Percentiles rank a stretch among this genome's conserved stretches.
Evolutionary conservation across 2,797 vertebrate species (phyloP).

Genomic region (Gallirallus australis): DNA sequence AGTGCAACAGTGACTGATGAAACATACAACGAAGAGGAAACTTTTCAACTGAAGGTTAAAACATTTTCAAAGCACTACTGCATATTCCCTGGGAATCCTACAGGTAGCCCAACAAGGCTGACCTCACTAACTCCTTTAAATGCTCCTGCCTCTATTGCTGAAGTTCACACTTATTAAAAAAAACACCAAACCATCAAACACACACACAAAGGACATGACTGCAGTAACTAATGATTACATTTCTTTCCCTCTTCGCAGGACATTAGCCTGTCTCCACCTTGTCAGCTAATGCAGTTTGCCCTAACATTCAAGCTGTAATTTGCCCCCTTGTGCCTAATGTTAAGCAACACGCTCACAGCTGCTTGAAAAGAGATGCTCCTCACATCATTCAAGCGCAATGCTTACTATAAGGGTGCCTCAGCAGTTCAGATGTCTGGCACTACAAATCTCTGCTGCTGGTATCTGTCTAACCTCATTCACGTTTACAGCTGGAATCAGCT

Average conservation of each 20-base stretch:
- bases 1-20: neutral
- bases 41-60: neutral
- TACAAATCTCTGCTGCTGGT: neutral
- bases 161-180: neutral
- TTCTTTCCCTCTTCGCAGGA: neutral
- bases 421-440: constrained; percentile 10
- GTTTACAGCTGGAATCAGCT: constrained; percentile 51
- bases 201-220: neutral
- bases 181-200: neutral
- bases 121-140: neutral
- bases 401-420: neutral
- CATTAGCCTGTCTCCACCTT: neutral
- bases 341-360: neutral
- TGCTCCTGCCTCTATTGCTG: neutral
- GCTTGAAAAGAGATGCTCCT: neutral
- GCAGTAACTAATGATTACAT: neutral
- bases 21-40: neutral
- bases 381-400: neutral
- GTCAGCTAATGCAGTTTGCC: neutral
- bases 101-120: neutral
- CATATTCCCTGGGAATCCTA: neutral
- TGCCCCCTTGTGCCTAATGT: neutral
- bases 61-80: neutral
- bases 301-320: neutral
- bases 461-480: constrained; percentile 1